A percentile compares a stretch with the other conserved stretches of the same genome.
These are phyloP conservation scores for Pempheris klunzingeri DNA, from an alignment of 2,797 vertebrate genomes.

Conservation along the genomic window DNA sequence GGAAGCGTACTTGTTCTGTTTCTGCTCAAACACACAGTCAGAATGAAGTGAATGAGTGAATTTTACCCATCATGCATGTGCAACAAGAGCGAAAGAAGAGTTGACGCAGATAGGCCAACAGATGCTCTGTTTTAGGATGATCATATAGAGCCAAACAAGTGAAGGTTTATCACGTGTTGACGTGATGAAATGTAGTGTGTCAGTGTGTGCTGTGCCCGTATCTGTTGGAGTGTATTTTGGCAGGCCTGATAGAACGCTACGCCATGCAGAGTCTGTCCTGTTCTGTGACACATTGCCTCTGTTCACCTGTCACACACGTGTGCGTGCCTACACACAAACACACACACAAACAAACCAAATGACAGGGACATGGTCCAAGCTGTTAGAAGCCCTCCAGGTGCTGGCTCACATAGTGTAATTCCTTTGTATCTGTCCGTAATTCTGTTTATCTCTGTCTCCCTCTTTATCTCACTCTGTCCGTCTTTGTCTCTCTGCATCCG, in stretches of 20 bases:
- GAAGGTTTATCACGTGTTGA: slow-evolving; percentile 9
- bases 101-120: not conserved
- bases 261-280: slow-evolving; percentile 50
- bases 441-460: slow-evolving; percentile 52
- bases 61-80: not conserved
- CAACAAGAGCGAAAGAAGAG: not conserved
- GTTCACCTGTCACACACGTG: slow-evolving; percentile 52
- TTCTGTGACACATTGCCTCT: slow-evolving; percentile 64
- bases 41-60: not conserved
- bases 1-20: not conserved
- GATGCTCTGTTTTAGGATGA: not conserved
- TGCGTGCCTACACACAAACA: slow-evolving; percentile 45
- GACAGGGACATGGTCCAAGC: slow-evolving; percentile 62
- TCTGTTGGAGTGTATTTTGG: slow-evolving; percentile 50
- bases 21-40: not conserved
- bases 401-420: slow-evolving; percentile 50
- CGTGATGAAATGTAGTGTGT: slow-evolving; percentile 21
- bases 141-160: not conserved
- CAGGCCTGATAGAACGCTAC: slow-evolving; percentile 43
- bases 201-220: not conserved
- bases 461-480: slow-evolving; percentile 36
- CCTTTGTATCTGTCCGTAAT: slow-evolving; percentile 46
- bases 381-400: slow-evolving; percentile 57
- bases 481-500: slow-evolving; percentile 25
- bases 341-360: slow-evolving; percentile 22